Conservation (phyloP, 2,888 invertebrate species). For the Lepidochitona cinerea region DNA sequence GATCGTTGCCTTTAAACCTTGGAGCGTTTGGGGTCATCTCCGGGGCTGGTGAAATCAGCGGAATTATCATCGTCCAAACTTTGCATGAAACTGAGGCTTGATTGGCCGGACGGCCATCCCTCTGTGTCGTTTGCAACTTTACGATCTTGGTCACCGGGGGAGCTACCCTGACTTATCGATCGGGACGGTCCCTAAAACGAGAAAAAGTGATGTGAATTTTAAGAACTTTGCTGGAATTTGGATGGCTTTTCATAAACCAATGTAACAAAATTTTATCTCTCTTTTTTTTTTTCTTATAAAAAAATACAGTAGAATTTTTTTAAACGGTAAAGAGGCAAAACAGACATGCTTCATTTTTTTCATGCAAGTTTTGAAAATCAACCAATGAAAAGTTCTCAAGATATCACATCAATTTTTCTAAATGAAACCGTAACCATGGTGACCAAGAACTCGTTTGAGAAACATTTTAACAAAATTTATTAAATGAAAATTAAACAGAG, state of each 20-base stretch:
- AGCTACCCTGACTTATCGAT: not conserved
- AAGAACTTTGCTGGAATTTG: not conserved
- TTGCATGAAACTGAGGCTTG: not conserved
- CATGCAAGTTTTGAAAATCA: no score
- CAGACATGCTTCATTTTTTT: no score
- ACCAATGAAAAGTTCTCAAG: no score
- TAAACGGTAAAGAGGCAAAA: no score
- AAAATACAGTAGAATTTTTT: no score
- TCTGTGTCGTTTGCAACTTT: not conserved
- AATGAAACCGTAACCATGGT: no score
- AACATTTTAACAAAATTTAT: no score
- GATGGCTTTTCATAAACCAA: not conserved
- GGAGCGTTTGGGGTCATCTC: not conserved
- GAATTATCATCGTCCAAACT: not conserved
- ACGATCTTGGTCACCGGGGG: not conserved
- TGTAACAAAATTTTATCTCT: no score
- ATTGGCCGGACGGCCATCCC: not conserved
- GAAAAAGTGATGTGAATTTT: constrained; percentile 4
- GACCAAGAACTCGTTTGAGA: no score
- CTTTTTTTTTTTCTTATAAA: no score
- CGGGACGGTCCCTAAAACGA: constrained; percentile 2
- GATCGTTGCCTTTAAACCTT: not conserved
- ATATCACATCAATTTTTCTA: no score
- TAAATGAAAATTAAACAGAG: no score
- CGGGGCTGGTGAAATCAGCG: not conserved